Percentiles rank a stretch among this genome's conserved stretches.
phyloP scores from a whole-genome alignment of 2,888 invertebrate species.

The Leptinotarsa haldemani region DNA sequence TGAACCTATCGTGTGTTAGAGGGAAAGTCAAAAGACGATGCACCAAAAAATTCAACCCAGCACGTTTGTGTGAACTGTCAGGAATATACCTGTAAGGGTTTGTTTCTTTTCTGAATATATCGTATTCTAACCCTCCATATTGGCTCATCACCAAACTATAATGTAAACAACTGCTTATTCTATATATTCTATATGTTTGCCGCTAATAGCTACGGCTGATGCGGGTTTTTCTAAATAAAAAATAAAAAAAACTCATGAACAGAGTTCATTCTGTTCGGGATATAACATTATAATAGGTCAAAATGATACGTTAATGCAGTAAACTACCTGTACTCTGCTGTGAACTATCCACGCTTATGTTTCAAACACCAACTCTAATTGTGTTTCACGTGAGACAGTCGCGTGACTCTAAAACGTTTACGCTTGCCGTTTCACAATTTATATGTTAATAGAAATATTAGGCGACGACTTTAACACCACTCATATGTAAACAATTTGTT shows the following conservation, averaged over 20 bases:
- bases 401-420: conserved; percentile 49
- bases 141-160: too few relatives aligned
- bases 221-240: too few relatives aligned
- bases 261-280: background rate
- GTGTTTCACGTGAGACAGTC: conserved; percentile 51
- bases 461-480: conserved; percentile 25
- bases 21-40: too few relatives aligned
- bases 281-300: background rate
- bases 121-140: too few relatives aligned
- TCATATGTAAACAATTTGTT: conserved; percentile 6
- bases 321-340: background rate
- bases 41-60: too few relatives aligned
- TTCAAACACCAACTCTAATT: conserved; percentile 41
- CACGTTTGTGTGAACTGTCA: too few relatives aligned
- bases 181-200: too few relatives aligned
- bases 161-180: too few relatives aligned
- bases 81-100: too few relatives aligned
- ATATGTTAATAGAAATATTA: conserved; percentile 48
- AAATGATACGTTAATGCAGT: background rate
- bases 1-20: too few relatives aligned
- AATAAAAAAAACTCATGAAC: background rate
- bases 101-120: too few relatives aligned
- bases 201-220: too few relatives aligned
- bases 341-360: conserved; percentile 13
- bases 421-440: conserved; percentile 44